A percentile compares a stretch with the other conserved stretches of the same genome.
phyloP scores from a whole-genome alignment of 2,888 invertebrate species.

The Andrena bicolor region DNA sequence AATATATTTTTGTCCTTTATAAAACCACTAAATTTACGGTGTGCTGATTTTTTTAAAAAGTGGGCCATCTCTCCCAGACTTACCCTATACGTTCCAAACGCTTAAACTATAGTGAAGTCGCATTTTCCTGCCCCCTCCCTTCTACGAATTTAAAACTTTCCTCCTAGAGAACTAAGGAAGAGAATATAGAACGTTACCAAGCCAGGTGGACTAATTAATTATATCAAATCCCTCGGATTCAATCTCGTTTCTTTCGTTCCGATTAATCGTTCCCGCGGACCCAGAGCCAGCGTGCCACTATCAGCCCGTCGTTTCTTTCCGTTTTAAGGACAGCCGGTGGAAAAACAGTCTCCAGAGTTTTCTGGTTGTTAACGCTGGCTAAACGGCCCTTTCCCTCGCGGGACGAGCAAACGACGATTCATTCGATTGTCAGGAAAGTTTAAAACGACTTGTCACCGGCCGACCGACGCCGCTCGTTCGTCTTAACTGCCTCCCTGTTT shows the following conservation, averaged over 20 bases:
- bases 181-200: slow-evolving; percentile 11
- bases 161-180: background rate
- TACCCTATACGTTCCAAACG: slow-evolving; percentile 3
- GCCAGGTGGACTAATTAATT: slow-evolving; percentile 18
- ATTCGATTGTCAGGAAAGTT: slow-evolving; percentile 61
- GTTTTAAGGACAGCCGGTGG: background rate
- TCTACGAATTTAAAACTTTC: background rate
- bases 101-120: background rate
- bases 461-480: slow-evolving; percentile 62
- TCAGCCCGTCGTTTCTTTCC: background rate
- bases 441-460: slow-evolving; percentile 56
- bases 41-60: too few relatives aligned
- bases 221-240: background rate
- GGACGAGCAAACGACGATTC: slow-evolving; percentile 37
- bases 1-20: too few relatives aligned
- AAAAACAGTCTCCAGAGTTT: slow-evolving; percentile 48
- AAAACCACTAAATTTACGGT: too few relatives aligned
- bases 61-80: too few relatives aligned
- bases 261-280: slow-evolving; percentile 16
- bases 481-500: slow-evolving; percentile 61
- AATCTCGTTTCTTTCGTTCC: background rate
- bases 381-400: slow-evolving; percentile 1
- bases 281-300: slow-evolving; percentile 2
- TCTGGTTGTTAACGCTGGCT: slow-evolving; percentile 23
- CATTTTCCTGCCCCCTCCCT: background rate